Evolutionary conservation across 1,140 invertebrate species (phyloP).

Genomic region (Drosophila tristis): DNA sequence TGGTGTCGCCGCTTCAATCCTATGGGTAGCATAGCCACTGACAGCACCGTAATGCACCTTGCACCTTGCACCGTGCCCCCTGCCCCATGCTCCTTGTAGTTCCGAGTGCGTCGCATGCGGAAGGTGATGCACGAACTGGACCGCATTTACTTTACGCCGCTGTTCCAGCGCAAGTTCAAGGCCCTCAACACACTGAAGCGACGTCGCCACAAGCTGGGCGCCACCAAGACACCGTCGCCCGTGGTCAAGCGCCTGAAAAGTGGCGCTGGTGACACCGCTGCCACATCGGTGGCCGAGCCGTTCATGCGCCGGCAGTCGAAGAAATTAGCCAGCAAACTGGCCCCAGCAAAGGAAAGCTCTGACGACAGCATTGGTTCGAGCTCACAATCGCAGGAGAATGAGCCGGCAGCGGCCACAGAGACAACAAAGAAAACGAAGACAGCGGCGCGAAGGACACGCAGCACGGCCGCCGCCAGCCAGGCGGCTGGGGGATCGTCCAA

Average conservation of each 20-base stretch:
- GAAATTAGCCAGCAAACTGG: neutral
- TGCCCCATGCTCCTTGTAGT: slow-evolving; percentile 33
- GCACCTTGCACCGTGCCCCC: neutral
- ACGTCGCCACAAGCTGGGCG: slow-evolving; percentile 55
- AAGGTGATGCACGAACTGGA: slow-evolving; percentile 79
- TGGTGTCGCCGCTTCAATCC: neutral
- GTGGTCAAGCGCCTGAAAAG: slow-evolving; percentile 33
- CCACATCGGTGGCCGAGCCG: neutral
- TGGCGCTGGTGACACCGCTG: slow-evolving; percentile 7
- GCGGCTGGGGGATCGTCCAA: neutral
- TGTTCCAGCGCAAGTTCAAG: slow-evolving; percentile 76
- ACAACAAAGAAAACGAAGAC: neutral
- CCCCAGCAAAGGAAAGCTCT: neutral
- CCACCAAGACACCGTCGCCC: neutral
- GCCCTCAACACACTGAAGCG: slow-evolving; percentile 57
- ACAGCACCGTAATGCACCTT: neutral
- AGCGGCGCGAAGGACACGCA: neutral
- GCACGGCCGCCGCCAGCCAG: neutral
- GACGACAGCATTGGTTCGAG: neutral
- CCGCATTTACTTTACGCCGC: slow-evolving; percentile 76
- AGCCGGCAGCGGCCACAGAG: neutral
- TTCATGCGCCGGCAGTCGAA: neutral
- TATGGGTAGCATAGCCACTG: neutral
- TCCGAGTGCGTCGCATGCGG: slow-evolving; percentile 73
- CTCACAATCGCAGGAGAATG: neutral